Evolutionary conservation across 2,888 invertebrate genomes (phyloP), one percentile per base, ranked within the genome.

Genomic region (Anoplius nigerrimus): DNA sequence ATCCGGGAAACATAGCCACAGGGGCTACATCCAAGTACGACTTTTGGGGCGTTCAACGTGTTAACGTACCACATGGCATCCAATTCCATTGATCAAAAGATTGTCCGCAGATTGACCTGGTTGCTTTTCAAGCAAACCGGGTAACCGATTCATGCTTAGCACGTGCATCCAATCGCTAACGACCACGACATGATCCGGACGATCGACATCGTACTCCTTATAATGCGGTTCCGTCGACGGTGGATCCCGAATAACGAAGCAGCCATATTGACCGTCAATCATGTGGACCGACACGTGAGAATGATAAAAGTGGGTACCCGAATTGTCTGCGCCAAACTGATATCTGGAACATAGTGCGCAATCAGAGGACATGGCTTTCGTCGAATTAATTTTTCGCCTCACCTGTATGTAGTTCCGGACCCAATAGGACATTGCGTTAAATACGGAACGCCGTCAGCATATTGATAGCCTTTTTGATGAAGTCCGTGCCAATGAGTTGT

Each of bases 401-500:
- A 93, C 93, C 95, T 94, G 91, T 96, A 96, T 8, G 94, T 94
- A 83, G 94, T 94, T 87, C 95, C 95, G 89, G 95, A 94, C 81
- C 93, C 92, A 81, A 97, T 96, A 51, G 96, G 95, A 89, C 96
- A 97, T 88, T 97, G 97, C 0, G 96, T 96, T 43, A 97, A 93
- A 82, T 94, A 95, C 16, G 96, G 96, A 54, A 96, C 96, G 74
- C 97, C 97, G 81, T 97, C 97, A 85, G 95, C 96, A 89, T 95
- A 96, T 85, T 95, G 96, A 4, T 94, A 92, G 62, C 94, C 94
- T 75, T 93, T 91, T 87, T 96, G 96, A 91, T 93, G 94, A 79
- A 96, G 91, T 73, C 97, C 97, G 87, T 97, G 97, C 97, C 97
- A 97, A 89, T 98, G 97, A 69, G 97, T 92, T 54, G 95, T 94